Evolutionary conservation across 2,888 invertebrate genomes (phyloP).

Genomic region (Yponomeuta evonymella): DNA sequence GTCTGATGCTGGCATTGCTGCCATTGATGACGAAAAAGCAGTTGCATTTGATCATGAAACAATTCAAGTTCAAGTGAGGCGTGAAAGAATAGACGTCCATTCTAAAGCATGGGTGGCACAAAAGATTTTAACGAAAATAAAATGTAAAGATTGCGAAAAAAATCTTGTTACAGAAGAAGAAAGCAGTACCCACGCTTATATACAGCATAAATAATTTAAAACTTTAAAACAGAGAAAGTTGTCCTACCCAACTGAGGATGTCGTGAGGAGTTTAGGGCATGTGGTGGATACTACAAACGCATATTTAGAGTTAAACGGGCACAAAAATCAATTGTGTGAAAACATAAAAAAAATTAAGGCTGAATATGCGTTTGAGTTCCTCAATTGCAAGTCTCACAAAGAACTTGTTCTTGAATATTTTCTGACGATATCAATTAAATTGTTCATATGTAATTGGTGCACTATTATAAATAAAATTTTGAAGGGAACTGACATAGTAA

Average conservation of each 20-base stretch:
- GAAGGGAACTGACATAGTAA: conserved; percentile 18
- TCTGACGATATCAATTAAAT: conserved; percentile 18
- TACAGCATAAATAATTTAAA: too few species aligned
- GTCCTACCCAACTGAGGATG: too few species aligned
- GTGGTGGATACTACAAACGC: too few species aligned
- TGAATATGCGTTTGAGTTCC: background rate
- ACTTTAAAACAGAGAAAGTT: too few species aligned
- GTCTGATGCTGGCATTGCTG: background rate
- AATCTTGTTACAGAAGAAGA: conserved; percentile 4
- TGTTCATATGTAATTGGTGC: conserved; percentile 24
- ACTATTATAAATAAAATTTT: conserved; percentile 23
- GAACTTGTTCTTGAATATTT: conserved; percentile 16
- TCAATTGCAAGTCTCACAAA: background rate
- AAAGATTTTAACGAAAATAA: conserved; percentile 16
- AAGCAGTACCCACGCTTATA: too few species aligned
- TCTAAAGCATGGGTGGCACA: background rate
- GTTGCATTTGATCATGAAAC: too few species aligned
- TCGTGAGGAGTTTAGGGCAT: too few species aligned
- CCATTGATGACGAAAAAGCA: background rate
- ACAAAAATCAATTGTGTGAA: too few species aligned
- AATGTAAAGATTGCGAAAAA: conserved; percentile 19
- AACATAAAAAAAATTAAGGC: background rate
- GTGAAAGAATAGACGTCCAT: too few species aligned
- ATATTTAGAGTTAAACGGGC: too few species aligned
- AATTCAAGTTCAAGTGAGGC: too few species aligned